These are phyloP conservation scores for Macrotis lagotis DNA, from an alignment of 2,113 vertebrate genomes.

Conservation along the genomic window DNA sequence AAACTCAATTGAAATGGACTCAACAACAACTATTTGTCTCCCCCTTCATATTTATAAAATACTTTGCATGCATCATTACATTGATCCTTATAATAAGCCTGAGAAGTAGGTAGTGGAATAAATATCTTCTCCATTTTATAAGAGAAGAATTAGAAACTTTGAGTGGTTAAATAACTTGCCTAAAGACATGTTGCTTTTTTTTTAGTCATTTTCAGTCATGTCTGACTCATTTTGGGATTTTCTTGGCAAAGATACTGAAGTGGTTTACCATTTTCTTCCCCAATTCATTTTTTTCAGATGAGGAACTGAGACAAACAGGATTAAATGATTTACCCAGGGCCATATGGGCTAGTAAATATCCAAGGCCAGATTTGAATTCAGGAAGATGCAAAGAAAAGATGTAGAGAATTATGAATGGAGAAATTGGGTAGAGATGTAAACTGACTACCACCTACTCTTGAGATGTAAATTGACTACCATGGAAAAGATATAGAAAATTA, in stretches of 20 bases:
- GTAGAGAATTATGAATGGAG: too few species aligned
- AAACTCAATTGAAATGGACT: too few species aligned
- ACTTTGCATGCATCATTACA: background rate
- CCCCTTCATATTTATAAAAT: background rate
- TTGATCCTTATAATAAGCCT: background rate
- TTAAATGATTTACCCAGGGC: background rate
- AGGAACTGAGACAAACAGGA: background rate
- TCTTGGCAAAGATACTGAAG: background rate
- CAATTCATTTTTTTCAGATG: background rate
- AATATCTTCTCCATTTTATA: background rate
- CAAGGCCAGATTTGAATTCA: background rate
- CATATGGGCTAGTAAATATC: background rate
- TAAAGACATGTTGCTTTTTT: background rate
- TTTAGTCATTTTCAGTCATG: background rate
- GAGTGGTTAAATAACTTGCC: background rate
- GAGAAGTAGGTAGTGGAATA: background rate
- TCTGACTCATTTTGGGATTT: background rate
- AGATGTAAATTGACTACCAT: too few species aligned
- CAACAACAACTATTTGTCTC: background rate
- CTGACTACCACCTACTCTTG: too few species aligned
- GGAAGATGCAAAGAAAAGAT: too few species aligned
- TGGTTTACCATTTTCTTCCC: background rate
- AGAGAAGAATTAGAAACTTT: background rate
- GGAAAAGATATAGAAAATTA: too few species aligned
- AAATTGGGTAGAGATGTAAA: too few species aligned